These are phyloP conservation scores for Halcyon malimbica DNA, from an alignment of 2,113 vertebrate species.

Conservation along the genomic window DNA sequence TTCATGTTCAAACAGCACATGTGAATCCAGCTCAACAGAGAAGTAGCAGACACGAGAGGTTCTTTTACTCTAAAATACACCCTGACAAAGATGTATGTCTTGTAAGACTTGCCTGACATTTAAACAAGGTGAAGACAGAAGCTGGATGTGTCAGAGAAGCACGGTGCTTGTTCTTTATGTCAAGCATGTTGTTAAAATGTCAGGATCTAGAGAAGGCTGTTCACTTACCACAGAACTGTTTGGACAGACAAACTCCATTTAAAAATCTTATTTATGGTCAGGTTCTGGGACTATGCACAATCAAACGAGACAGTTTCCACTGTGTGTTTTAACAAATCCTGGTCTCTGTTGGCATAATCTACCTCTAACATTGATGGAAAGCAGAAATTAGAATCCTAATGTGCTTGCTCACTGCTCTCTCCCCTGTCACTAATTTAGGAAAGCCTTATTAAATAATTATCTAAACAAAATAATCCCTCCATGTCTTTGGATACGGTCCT, in stretches of 20 bases:
- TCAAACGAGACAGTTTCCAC: not conserved
- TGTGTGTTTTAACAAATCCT: conserved; percentile 21
- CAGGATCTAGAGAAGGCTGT: conserved; percentile 3
- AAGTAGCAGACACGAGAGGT: not conserved
- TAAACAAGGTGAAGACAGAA: conserved; percentile 35
- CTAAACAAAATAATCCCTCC: conserved; percentile 19
- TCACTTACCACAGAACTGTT: not conserved
- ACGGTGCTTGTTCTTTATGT: not conserved
- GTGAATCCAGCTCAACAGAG: not conserved
- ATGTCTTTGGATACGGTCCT: not conserved
- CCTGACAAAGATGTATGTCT: not conserved
- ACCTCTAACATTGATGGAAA: not conserved
- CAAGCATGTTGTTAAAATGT: conserved; percentile 42
- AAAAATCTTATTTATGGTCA: not conserved
- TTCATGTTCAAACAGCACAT: not conserved
- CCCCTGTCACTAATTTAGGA: conserved; percentile 6
- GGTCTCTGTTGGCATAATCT: not conserved
- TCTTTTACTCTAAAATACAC: not conserved
- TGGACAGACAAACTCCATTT: conserved; percentile 7
- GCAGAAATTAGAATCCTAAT: not conserved
- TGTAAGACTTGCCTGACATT: conserved; percentile 50
- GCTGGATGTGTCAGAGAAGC: conserved; percentile 2
- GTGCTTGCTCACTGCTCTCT: conserved; percentile 11
- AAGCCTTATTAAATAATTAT: conserved; percentile 40
- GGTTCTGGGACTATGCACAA: not conserved